Evolutionary conservation across 2,888 invertebrate genomes (phyloP).

Genomic region (Tuta absoluta): DNA sequence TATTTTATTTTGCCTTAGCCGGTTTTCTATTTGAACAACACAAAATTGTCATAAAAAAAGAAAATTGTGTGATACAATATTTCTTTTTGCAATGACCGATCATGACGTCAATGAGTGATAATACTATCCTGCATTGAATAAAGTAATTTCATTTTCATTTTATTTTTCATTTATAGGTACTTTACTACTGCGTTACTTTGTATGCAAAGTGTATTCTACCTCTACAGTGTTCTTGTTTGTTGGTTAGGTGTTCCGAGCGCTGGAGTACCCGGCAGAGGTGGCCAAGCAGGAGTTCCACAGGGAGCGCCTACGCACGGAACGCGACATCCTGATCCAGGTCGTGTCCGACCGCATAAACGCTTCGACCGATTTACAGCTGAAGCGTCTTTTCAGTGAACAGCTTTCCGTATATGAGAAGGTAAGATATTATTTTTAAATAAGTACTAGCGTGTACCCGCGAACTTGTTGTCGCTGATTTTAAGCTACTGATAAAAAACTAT

Average conservation of each 20-base stretch:
- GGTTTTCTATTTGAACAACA: no score
- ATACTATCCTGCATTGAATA: no score
- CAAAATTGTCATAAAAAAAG: no score
- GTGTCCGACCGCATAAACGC: slow-evolving; percentile 82
- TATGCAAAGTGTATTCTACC: no score
- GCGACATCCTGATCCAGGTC: slow-evolving; percentile 80
- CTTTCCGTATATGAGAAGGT: slow-evolving; percentile 72
- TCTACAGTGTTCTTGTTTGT: slow-evolving; percentile 37
- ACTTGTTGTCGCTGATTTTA: no score
- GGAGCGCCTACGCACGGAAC: slow-evolving; percentile 80
- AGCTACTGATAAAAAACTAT: no score
- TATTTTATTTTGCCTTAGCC: no score
- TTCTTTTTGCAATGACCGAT: no score
- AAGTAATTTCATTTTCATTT: no score
- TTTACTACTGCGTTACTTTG: slow-evolving; percentile 26
- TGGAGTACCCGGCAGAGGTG: slow-evolving; percentile 90
- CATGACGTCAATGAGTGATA: no score
- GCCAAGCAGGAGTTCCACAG: slow-evolving; percentile 83
- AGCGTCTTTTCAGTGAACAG: slow-evolving; percentile 71
- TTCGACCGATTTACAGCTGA: slow-evolving; percentile 79
- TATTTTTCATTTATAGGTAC: no score
- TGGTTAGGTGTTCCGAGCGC: slow-evolving; percentile 87
- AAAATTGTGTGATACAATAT: no score
- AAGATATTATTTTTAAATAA: neutral
- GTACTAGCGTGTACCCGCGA: neutral